Evolutionary conservation across 1,140 invertebrate species (phyloP), one percentile per base, ranked within the genome.

Genomic region (Sweltsa coloradensis): DNA sequence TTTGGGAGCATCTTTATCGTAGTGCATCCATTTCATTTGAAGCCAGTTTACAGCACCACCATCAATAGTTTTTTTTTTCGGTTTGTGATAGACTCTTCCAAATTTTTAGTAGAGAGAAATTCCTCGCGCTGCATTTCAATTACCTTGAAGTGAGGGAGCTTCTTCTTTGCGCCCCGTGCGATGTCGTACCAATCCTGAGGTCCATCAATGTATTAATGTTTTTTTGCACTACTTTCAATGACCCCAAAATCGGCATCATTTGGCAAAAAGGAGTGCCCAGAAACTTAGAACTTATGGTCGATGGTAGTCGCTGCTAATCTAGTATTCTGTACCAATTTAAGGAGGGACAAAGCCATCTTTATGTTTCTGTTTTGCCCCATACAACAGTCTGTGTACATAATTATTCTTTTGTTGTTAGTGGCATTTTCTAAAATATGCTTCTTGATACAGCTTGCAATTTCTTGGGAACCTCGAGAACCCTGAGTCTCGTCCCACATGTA

Each of bases 341-440:
- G 52, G 46, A 51, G 54, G 44, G 58, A 54, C 49, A 57, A 19
- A 23, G 40, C 40, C 19, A 41, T 46, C 54, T 58, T 49, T 49
- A 57, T 40, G 50, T 60, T 60, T 44, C 57, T 29, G 53, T 58
- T 60, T 53, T 58, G 54, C 27, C 54, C 54, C 45, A 53, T 51
- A 51, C 53, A 61, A 43, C 50, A 51, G 39, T 59, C 57, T 51
- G 51, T 57, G 40, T 57, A 58, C 13, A 50, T 51, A 44, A 55
- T 58, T 49, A 57, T 34, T 45, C 54, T 51, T 2, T 47, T 27
- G 55, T 58, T 47, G 6, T 47, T 52, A 25, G 44, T 53, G 31
- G 53, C 45, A 51, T 55, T 57, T 51, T 54, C 14, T 45, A 57
- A 46, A 42, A 57, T 45, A 50, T 58, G 53, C 21, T 40, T 57